Evolutionary conservation across 2,113 vertebrate species (phyloP).

Genomic region (Chunga burmeisteri): DNA sequence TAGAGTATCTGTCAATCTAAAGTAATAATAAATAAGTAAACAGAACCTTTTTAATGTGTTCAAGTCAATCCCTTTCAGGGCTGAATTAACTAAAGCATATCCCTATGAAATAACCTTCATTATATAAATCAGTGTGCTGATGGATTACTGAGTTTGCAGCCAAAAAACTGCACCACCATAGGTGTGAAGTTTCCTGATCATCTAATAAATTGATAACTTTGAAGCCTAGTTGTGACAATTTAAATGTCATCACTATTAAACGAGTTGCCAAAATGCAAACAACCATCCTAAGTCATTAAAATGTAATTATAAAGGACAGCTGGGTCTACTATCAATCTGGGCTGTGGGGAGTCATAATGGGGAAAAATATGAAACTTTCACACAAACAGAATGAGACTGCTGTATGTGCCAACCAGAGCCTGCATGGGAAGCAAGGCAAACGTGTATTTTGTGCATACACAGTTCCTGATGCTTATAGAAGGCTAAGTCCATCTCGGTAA

Average conservation of each 20-base stretch:
- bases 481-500: too few relatives aligned
- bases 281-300: conserved; percentile 64
- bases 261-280: conserved; percentile 69
- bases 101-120: conserved; percentile 33
- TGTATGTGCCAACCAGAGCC: not conserved
- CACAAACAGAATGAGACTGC: not conserved
- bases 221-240: conserved; percentile 67
- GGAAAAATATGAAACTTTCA: conserved; percentile 44
- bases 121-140: conserved; percentile 37
- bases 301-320: conserved; percentile 68
- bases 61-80: conserved; percentile 41
- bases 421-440: not conserved
- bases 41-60: conserved; percentile 31
- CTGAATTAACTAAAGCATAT: conserved; percentile 48
- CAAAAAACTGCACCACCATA: conserved; percentile 21
- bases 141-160: conserved; percentile 44
- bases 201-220: conserved; percentile 70
- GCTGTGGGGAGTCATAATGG: conserved; percentile 49
- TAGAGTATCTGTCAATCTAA: conserved; percentile 42
- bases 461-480: not conserved
- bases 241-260: conserved; percentile 73
- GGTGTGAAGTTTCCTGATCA: conserved; percentile 61
- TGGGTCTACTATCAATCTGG: conserved; percentile 58
- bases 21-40: conserved; percentile 54
- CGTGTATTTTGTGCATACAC: rapidly evolving